A percentile compares a stretch with the other conserved stretches of the same genome.
These are phyloP conservation scores for Danio jaintianensis DNA, from an alignment of 2,797 vertebrate species.

Conservation along the genomic window DNA sequence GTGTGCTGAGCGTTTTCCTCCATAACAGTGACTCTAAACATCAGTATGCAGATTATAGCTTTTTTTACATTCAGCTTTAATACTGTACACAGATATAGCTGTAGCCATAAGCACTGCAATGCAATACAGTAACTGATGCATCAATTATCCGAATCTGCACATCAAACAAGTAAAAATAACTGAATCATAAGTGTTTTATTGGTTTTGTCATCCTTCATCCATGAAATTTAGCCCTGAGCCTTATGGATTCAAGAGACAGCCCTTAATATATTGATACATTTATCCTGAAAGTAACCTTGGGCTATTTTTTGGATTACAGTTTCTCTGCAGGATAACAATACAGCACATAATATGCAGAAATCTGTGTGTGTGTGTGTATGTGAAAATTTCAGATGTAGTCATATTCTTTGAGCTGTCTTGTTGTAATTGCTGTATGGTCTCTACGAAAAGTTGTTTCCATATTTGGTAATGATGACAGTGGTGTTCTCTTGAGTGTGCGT, in stretches of 20 bases:
- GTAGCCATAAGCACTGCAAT: not conserved
- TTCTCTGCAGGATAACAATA: slow-evolving; percentile 14
- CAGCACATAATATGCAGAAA: slow-evolving; percentile 10
- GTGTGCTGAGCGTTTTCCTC: no score
- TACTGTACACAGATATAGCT: not conserved
- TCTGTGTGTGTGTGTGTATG: not conserved
- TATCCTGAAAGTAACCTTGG: not conserved
- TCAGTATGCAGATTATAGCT: not conserved
- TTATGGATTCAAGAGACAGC: not conserved
- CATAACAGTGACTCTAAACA: not conserved
- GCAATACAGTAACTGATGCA: not conserved
- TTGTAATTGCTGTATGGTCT: slow-evolving; percentile 39
- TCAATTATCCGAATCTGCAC: not conserved
- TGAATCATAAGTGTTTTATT: not conserved
- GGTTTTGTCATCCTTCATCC: not conserved
- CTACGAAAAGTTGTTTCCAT: not conserved
- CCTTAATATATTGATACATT: slow-evolving; percentile 21
- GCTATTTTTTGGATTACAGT: slow-evolving; percentile 22
- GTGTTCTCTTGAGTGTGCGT: slow-evolving; percentile 19
- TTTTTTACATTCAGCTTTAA: not conserved
- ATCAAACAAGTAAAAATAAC: slow-evolving; percentile 3
- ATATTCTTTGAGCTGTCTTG: slow-evolving; percentile 8
- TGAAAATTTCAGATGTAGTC: slow-evolving; percentile 18
- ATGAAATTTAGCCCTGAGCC: not conserved
- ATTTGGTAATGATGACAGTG: slow-evolving; percentile 39